Percentiles rank a stretch among this genome's conserved stretches.
These are phyloP conservation scores for Muraenolepis orangiensis DNA, from an alignment of 2,797 vertebrate genomes.

Conservation along the genomic window DNA sequence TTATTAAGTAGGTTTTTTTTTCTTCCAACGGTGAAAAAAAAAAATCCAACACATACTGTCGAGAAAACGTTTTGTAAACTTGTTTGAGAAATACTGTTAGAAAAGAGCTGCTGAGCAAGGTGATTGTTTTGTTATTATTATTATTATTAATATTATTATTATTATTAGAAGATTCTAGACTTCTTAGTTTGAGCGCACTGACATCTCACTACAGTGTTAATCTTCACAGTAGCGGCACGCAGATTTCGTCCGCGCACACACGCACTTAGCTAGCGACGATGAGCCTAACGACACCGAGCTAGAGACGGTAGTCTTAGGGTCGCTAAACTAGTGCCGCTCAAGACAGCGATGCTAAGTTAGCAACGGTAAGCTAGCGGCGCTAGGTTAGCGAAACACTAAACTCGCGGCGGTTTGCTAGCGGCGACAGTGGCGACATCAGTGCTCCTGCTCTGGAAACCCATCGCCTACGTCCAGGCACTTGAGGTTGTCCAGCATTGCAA, in stretches of 20 bases:
- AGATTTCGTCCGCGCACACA: background rate
- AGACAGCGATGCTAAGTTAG: background rate
- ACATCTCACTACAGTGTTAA: background rate
- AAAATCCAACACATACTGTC: constrained; percentile 6
- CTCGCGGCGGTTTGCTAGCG: background rate
- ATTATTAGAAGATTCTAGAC: background rate
- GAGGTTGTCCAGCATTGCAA: constrained; percentile 74
- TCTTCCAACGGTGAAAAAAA: constrained; percentile 39
- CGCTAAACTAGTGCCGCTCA: background rate
- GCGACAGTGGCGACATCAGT: constrained; percentile 33
- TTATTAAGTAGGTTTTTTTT: constrained; percentile 56
- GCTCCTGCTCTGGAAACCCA: constrained; percentile 74
- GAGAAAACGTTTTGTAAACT: constrained; percentile 53
- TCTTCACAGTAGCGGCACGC: background rate
- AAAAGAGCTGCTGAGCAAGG: constrained; percentile 52
- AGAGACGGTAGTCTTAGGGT: background rate
- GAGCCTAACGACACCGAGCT: background rate
- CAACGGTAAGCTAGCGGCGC: no score
- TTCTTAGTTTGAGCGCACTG: constrained; percentile 7
- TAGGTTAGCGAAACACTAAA: background rate
- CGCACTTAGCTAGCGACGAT: background rate
- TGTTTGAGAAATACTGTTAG: constrained; percentile 66
- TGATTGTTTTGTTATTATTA: constrained; percentile 26
- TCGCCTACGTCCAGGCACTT: constrained; percentile 73
- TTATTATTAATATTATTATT: background rate